Base-by-base conservation (phyloP, 2,797 vertebrate genomes). In the Protosalanx chinensis region DNA sequence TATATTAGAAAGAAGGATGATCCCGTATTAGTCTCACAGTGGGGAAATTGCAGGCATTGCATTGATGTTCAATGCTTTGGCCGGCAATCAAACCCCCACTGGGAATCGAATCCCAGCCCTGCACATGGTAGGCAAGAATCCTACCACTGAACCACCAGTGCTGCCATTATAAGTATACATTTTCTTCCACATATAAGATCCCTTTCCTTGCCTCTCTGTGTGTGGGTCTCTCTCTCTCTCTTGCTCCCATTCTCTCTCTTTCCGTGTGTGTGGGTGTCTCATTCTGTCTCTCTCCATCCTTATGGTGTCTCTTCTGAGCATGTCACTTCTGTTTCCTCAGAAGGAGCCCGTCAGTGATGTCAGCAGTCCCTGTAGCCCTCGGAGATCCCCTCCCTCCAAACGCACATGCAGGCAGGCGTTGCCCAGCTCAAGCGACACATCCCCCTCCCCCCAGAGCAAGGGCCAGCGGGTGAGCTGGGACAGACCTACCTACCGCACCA, bases 391-490 rank as follows among this genome's bases (percentile, higher is more conserved):
- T 57, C 96, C 96, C 1, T 91, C 94, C 68, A 99, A 99, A 90
- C 93, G 96, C 77, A 94, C 93, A 68, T 93, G 96, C 83, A 92
- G 96, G 83, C 95, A 97, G 89, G 89, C 89, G 13, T 95, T 96
- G 85, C 94, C 95, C 79, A 95, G 96, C 89, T 96, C 95, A 83
- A 98, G 95, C 80, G 97, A 99, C 87, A 98, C 95, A 85, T 97
- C 97, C 5, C 92, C 91, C 18, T 96, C 96, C 81, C 93, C 96
- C 64, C 94, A 95, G 89, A 92, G 90, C 81, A 91, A 95, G 90
- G 92, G 93, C 81, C 96, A 95, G 88, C 92, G 96, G 90, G 95
- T 96, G 87, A 94, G 94, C 91, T 98, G 97, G 97, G 94, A 88
- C 73, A 92, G 96, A 83, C 88, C 96, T 87, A 85, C 95, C 83